These are phyloP conservation scores for Ceyx cyanopectus DNA, from an alignment of 2,113 vertebrate genomes.

Conservation along the genomic window DNA sequence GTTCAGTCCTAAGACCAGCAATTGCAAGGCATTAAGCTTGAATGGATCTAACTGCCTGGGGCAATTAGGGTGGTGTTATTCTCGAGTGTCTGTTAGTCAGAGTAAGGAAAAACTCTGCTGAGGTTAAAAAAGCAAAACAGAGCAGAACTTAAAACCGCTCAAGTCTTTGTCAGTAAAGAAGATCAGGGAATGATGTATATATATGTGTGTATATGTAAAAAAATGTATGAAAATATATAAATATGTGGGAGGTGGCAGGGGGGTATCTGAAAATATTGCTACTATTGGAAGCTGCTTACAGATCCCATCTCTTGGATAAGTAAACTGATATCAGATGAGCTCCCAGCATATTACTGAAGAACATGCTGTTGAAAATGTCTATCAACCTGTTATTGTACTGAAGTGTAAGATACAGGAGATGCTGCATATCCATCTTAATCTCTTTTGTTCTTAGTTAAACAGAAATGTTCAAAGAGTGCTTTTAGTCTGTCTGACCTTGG, in stretches of 20 bases:
- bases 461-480: not conserved
- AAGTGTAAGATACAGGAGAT: not conserved
- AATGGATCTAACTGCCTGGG: conserved; percentile 11
- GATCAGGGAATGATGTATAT: not conserved
- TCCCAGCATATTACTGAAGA: not conserved
- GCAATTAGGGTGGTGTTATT: not conserved
- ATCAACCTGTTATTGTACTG: not conserved
- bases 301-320: not conserved
- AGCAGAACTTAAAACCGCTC: not conserved
- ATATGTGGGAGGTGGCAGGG: not conserved
- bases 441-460: not conserved
- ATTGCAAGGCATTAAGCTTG: not conserved
- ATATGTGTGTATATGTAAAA: not conserved
- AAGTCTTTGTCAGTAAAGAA: not conserved
- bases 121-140: not conserved
- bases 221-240: no score
- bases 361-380: not conserved
- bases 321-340: not conserved
- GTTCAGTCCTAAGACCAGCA: not conserved
- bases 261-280: not conserved
- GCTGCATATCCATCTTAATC: not conserved
- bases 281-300: not conserved
- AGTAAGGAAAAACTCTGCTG: not conserved
- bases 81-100: not conserved
- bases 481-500: not conserved